A percentile compares a stretch with the other conserved stretches of the same genome.
phyloP scores from a whole-genome alignment of 2,888 invertebrate genomes.

The Epinotia ramella region DNA sequence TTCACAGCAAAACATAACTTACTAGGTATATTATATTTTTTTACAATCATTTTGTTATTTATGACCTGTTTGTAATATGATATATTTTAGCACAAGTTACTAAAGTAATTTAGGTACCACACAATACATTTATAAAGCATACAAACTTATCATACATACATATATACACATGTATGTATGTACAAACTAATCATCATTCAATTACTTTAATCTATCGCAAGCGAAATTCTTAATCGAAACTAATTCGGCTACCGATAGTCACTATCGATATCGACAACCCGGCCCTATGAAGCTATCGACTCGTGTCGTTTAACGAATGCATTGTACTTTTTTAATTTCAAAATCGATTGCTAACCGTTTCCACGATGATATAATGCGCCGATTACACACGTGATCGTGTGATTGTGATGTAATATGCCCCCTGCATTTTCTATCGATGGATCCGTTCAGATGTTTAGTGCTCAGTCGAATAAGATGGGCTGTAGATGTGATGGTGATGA shows the following conservation, averaged over 20 bases:
- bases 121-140: too few species aligned
- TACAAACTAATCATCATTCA: too few species aligned
- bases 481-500: too few species aligned
- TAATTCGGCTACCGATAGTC: background rate
- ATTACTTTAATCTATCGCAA: too few species aligned
- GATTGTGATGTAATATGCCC: background rate
- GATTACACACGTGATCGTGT: slow-evolving; percentile 25
- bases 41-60: background rate
- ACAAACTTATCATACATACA: too few species aligned
- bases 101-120: background rate
- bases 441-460: too few species aligned
- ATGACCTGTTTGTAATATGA: background rate
- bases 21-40: too few species aligned
- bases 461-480: too few species aligned
- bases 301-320: slow-evolving; percentile 44
- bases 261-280: slow-evolving; percentile 22
- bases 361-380: slow-evolving; percentile 35
- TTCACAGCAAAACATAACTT: background rate
- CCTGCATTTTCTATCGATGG: slow-evolving; percentile 2
- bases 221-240: too few species aligned
- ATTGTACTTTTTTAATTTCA: slow-evolving; percentile 42
- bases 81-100: background rate
- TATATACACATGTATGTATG: too few species aligned
- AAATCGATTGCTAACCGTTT: slow-evolving; percentile 39
- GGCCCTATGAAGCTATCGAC: slow-evolving; percentile 40